Base-by-base conservation (phyloP, 2,797 vertebrate species). In the Diglossa cyanea region DNA sequence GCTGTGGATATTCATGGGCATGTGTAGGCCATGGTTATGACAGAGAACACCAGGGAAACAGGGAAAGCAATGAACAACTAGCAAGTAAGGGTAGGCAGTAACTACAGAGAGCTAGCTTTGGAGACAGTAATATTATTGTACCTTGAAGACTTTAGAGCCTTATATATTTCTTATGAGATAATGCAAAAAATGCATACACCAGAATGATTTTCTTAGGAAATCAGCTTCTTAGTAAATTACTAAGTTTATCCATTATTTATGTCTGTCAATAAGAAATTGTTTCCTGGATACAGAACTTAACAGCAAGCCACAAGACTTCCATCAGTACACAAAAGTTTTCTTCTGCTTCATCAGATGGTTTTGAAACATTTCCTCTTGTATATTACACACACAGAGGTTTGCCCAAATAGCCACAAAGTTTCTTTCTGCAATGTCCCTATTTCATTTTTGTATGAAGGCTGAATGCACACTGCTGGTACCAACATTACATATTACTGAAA, bases 261-360 rank as follows among this genome's bases (percentile, higher is more conserved):
- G 60, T n/a, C 19, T 67, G 42, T 55, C 67, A 89, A 39, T 62
- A 86, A 81, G 33, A 84, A 91, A 88, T 13, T 25, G n/a, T 35
- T 66, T 85, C 37, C 60, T 87, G 48, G 88, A 90, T 30, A 88
- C 28, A 66, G 35, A 75, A 13, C 17, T 85, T 68, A 63, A 28
- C 14, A 68, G 48, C 16, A 82, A 21, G 6, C 24, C 54, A 77
- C 57, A 74, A 62, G 31, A 51, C 14, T 76, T 65, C 28, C 14
- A 37, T 86, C 20, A 15, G 53, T 10, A 53, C 26, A 65, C 13
- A 0, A 2, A 13, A 1, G 1, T 20, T 55, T 75, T 71, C 33
- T 54, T 77, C 30, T 40, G 13, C 39, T 81, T 83, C 45, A 35
- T 78, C 31, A 65, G 10, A 26, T 13, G 37, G n/a, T 54, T 83